Evolutionary conservation across 2,113 vertebrate species (phyloP).

Genomic region (Erythrocercus mccallii): DNA sequence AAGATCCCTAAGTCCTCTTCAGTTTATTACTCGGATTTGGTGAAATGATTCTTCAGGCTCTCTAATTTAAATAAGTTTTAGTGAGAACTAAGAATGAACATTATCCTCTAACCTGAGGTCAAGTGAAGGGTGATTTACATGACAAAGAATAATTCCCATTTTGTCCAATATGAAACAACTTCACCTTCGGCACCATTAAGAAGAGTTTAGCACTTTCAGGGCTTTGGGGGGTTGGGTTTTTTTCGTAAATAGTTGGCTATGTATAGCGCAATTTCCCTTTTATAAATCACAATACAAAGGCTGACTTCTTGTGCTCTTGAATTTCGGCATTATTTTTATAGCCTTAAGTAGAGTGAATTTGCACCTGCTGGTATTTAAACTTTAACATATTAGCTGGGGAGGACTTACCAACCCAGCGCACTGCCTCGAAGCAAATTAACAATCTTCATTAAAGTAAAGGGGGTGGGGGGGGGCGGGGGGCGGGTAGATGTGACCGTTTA

Average conservation of each 20-base stretch:
- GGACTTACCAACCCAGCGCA: conserved; percentile 21
- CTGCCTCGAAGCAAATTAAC: conserved; percentile 25
- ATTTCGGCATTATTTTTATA: conserved; percentile 44
- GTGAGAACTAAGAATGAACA: conserved; percentile 45
- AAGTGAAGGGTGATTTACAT: conserved; percentile 61
- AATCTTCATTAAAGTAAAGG: conserved; percentile 11
- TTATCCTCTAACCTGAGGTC: conserved; percentile 58
- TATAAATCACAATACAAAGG: conserved; percentile 37
- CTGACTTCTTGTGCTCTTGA: conserved; percentile 31
- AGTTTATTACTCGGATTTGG: conserved; percentile 13
- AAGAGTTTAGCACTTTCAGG: conserved; percentile 57
- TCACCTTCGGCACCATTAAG: conserved; percentile 65
- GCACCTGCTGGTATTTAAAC: conserved; percentile 58
- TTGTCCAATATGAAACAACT: conserved; percentile 63
- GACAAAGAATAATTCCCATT: conserved; percentile 59
- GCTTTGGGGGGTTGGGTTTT: not conserved
- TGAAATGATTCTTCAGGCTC: conserved; percentile 44
- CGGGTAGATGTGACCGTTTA: not conserved
- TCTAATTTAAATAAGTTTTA: conserved; percentile 52
- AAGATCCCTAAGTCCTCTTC: conserved; percentile 23
- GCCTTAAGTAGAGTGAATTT: not conserved
- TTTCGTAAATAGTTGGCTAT: conserved; percentile 20
- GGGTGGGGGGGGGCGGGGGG: too few relatives aligned
- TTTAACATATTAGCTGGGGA: conserved; percentile 26
- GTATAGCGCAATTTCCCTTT: conserved; percentile 19